Base-by-base conservation (phyloP, 2,888 invertebrate species). In the Pandemis corylana region DNA sequence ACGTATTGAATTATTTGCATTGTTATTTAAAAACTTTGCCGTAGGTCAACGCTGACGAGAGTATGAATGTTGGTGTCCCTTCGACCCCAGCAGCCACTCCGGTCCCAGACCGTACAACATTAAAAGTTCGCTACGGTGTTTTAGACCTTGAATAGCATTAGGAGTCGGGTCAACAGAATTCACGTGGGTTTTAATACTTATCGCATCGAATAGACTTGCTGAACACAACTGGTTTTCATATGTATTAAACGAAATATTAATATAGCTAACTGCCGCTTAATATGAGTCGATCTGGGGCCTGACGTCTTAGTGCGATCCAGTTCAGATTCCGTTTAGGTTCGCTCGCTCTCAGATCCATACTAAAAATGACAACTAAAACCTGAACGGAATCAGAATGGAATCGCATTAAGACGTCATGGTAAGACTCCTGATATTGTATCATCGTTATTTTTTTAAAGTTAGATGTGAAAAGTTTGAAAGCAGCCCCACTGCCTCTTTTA, bases 121-220 rank as follows among this genome's bases (percentile, higher is more conserved):
- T 80, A 80, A 83, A 77, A 62, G 75, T 76, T 71, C 76, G 72
- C 79, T 76, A 76, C 68, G 67, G 72, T 76, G 44, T 68, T 64
- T 69, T 75, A 78, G 79, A 81, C 85, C 83, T 82, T 86, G 86
- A 85, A 85, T 86, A 82, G 74, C 76, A 83, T 82, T 82, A 82
- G 77, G 76, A 79, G 82, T 80, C 84, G 80, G 87, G 88, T 87
- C 88, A 89, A 89, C 82, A 79, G 79, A 80, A 87, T 89, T 85
- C 87, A 85, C 81, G 83, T 80, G 80, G 82, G 79, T 81, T 85
- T 88, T 81, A 87, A 89, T 89, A 89, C 88, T 87, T 87, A 88
- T 83, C 77, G 77, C 76, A 76, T 80, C 69, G 71, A 53, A 78
- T 76, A 76, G 77, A 80, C 80, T 68, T 72, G 77, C 75, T 76